Conservation (phyloP, 2,888 invertebrate genomes). For the Dasysyrphus tricinctus region DNA sequence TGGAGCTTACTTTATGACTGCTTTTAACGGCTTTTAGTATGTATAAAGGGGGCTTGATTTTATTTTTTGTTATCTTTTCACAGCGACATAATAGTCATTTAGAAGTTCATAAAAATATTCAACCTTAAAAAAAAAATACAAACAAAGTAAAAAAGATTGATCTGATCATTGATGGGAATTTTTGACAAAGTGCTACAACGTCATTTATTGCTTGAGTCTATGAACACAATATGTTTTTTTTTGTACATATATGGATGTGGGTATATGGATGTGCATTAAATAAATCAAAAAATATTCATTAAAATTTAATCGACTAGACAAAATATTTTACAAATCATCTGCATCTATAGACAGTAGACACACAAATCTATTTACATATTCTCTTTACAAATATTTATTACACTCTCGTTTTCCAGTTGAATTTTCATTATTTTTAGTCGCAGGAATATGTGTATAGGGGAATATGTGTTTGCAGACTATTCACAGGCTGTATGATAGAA, state of each 20-base stretch:
- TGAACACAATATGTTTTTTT: neutral
- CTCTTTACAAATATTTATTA: constrained; percentile 50
- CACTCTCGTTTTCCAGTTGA: constrained; percentile 66
- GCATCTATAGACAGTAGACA: too few species aligned
- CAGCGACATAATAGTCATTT: constrained; percentile 13
- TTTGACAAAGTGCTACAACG: neutral
- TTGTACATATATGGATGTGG: neutral
- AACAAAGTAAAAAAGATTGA: constrained; percentile 7
- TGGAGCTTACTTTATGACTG: constrained; percentile 20
- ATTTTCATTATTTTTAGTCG: constrained; percentile 47
- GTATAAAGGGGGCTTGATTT: neutral
- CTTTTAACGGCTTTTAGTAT: constrained; percentile 10
- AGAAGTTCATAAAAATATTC: constrained; percentile 13
- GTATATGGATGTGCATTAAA: neutral
- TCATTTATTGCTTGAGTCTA: neutral
- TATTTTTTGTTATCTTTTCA: neutral
- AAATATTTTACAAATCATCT: constrained; percentile 22
- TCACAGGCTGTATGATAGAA: neutral
- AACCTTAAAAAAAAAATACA: neutral
- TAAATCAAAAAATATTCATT: constrained; percentile 60
- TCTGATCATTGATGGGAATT: constrained; percentile 9
- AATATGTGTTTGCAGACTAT: neutral
- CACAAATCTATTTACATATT: constrained; percentile 21
- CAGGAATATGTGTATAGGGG: neutral
- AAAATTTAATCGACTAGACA: constrained; percentile 64